Conservation (phyloP, 2,888 invertebrate genomes). For the Empis stercorea region DNA sequence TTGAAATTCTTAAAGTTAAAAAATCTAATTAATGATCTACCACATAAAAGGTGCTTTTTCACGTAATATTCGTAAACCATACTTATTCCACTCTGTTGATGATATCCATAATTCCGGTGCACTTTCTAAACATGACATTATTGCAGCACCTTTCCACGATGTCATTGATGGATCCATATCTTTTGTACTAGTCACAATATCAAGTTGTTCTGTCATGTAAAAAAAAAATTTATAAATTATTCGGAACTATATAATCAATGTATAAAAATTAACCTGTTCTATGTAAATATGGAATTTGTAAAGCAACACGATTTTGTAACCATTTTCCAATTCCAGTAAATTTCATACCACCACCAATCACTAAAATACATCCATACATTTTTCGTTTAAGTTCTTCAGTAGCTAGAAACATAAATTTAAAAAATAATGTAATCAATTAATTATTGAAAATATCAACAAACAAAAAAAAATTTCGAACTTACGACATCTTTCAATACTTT, state of each 20-base stretch:
- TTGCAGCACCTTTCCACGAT: conserved; percentile 89
- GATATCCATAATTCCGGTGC: conserved; percentile 88
- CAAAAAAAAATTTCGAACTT: conserved; percentile 29
- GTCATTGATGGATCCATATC: conserved; percentile 86
- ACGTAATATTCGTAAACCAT: conserved; percentile 70
- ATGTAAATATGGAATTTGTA: conserved; percentile 70
- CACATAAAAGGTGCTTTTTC: conserved; percentile 88
- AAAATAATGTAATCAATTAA: no score
- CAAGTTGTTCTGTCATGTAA: conserved; percentile 53
- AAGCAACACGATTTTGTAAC: conserved; percentile 73
- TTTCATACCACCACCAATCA: conserved; percentile 87
- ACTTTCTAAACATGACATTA: conserved; percentile 85
- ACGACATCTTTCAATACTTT: conserved; percentile 83
- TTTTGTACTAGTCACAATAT: conserved; percentile 80
- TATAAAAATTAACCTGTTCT: conserved; percentile 41
- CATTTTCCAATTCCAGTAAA: conserved; percentile 72
- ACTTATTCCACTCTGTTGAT: conserved; percentile 72
- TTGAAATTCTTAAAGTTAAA: no score
- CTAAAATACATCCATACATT: conserved; percentile 85
- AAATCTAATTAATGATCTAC: no score
- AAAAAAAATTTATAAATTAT: neutral
- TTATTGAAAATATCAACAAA: no score
- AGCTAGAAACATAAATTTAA: conserved; percentile 36
- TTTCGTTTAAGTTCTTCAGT: conserved; percentile 82
- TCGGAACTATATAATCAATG: neutral